Evolutionary conservation across 92 coral and sea anemone species (phyloP), one percentile per base, ranked within the genome.

Genomic region (Siderastrea radians): DNA sequence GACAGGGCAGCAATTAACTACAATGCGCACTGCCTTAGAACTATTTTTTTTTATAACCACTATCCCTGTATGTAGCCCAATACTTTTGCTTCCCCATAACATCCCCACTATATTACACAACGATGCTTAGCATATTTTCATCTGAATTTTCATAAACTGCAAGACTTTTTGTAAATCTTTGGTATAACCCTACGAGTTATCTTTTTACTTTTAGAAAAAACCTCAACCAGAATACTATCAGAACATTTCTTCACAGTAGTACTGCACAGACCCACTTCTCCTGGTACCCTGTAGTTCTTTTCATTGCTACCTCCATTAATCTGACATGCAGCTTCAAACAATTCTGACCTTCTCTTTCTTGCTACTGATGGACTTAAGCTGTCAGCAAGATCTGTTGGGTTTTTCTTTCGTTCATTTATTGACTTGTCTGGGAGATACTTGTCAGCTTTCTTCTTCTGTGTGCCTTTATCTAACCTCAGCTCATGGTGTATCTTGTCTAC

Each of bases 41-140:
- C 51, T 55, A 51, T 58, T 80, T 50, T 14, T 14, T 49, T 48
- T 70, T 65, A 74, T 66, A 83, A 64, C 89, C 77, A 70, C 92
- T 82, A 38, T 76, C 91, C 81, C 84, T 86, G 59, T 86, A 81
- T 6, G 83, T 60, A 2, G 86, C 79, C 2, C 93, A 77, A 75
- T 90, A 90, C 72, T 87, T 93, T 3, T 86, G 68, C 65, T 93
- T 93, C 17, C 96, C 96, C 80, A 83, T 82, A 48, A 86, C 89
- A 78, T 93, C 96, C 59, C 91, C 85, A 93, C 85, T 89, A 72
- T 90, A 93, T 68, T 93, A 93, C 1, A 86, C 91, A 0, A 82
- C 86, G 17, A 90, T 77, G 79, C 93, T 69, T 57, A 84, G 61
- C 90, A 90, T 90, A 84, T 93, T 87, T 69, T 74, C 80, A 79